Conservation (phyloP, 2,113 vertebrate genomes). For the Petromus typicus region DNA sequence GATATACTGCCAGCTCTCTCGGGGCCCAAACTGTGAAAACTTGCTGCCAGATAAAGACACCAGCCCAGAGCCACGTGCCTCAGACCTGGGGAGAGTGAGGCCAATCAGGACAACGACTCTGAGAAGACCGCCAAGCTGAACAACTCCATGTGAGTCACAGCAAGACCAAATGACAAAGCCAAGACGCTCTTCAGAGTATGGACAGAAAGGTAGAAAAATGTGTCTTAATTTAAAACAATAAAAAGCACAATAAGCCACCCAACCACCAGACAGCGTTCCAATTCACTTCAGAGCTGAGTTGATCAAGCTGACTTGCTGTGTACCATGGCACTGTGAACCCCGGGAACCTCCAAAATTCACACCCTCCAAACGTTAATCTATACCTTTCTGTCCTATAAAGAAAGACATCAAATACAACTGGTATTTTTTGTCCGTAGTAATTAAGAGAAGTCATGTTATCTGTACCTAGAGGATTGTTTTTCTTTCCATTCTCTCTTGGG, state of each 20-base stretch:
- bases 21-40: neutral
- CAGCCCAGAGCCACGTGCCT: neutral
- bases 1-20: neutral
- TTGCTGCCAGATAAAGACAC: neutral
- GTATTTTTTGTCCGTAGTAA: neutral
- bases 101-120: neutral
- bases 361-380: neutral
- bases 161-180: neutral
- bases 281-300: neutral
- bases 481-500: neutral
- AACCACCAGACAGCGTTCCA: neutral
- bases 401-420: neutral
- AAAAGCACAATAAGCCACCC: neutral
- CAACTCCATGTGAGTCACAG: neutral
- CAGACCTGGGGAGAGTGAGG: neutral
- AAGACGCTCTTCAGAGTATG: neutral
- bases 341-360: neutral
- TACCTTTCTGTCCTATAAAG: neutral
- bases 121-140: neutral
- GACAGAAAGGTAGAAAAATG: neutral
- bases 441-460: neutral
- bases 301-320: neutral
- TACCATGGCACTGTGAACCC: neutral
- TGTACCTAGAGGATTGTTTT: neutral
- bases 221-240: neutral